Percentiles rank a stretch among this genome's conserved stretches.
Evolutionary conservation across 2,113 vertebrate genomes (phyloP).

Genomic region (Enhydra lutris): DNA sequence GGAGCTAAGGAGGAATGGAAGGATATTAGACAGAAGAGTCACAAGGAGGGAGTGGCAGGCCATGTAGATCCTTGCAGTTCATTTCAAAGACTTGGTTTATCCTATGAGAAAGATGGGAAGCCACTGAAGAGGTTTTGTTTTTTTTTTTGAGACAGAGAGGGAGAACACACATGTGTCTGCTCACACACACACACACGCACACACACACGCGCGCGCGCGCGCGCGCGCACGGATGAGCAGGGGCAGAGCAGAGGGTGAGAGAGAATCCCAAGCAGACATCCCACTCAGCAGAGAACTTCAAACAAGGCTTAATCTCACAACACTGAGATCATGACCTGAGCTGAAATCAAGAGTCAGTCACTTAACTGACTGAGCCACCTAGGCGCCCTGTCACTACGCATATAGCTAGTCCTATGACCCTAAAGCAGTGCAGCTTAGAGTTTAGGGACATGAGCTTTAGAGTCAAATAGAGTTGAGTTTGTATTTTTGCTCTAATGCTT

Average conservation of each 20-base stretch:
- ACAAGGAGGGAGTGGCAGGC: neutral
- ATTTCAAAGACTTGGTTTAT: neutral
- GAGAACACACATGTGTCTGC: neutral
- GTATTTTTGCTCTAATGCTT: neutral
- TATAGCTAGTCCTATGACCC: neutral
- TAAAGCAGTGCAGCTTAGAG: neutral
- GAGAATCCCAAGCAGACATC: neutral
- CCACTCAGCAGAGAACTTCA: neutral
- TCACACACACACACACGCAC: neutral
- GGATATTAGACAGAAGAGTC: neutral
- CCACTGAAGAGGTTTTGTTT: neutral
- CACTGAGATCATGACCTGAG: neutral
- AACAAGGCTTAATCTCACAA: neutral
- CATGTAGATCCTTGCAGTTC: neutral
- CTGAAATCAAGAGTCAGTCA: neutral
- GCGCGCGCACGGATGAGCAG: too few relatives aligned
- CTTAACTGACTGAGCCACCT: neutral
- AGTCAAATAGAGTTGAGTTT: neutral
- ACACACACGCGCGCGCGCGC: too few relatives aligned
- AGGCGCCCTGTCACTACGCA: neutral
- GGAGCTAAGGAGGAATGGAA: neutral
- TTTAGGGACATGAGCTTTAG: neutral
- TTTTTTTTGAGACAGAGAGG: neutral
- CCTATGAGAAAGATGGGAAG: neutral
- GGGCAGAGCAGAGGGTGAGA: neutral